These are phyloP conservation scores for Heliocidaris erythrogramma DNA, from an alignment of 35 echinoderm and acorn worm genomes.

Conservation along the genomic window DNA sequence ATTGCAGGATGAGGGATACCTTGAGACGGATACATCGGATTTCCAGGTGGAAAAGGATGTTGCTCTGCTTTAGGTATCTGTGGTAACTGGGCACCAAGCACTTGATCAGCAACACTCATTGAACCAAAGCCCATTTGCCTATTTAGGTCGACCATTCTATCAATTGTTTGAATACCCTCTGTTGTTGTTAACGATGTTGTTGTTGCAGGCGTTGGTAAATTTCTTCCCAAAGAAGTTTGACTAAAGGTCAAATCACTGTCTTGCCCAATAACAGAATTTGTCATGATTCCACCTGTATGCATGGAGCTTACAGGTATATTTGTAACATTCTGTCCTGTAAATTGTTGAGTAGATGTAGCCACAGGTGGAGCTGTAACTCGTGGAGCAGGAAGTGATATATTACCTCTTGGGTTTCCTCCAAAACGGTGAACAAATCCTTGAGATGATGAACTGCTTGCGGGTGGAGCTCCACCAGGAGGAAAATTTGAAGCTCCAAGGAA, in stretches of 20 bases:
- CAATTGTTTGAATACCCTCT: constrained; percentile 8
- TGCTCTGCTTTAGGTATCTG: constrained; percentile 23
- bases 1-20: background rate
- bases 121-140: constrained; percentile 40
- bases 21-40: background rate
- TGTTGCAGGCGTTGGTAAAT: background rate
- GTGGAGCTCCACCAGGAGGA: background rate
- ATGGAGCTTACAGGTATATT: background rate
- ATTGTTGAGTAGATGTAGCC: constrained; percentile 7
- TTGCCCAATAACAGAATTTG: background rate
- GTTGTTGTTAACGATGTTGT: background rate
- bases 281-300: background rate
- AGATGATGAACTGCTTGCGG: background rate
- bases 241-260: background rate
- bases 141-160: constrained; percentile 36
- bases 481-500: background rate
- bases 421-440: background rate
- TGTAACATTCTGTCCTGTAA: constrained; percentile 3
- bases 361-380: background rate
- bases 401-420: background rate
- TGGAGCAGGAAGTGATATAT: constrained; percentile 23
- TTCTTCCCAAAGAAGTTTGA: background rate
- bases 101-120: constrained; percentile 25
- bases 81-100: constrained; percentile 12
- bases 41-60: background rate